A percentile compares a stretch with the other conserved stretches of the same genome.
Conservation (phyloP, 2,797 vertebrate genomes). For the Poecilia velifera region DNA sequence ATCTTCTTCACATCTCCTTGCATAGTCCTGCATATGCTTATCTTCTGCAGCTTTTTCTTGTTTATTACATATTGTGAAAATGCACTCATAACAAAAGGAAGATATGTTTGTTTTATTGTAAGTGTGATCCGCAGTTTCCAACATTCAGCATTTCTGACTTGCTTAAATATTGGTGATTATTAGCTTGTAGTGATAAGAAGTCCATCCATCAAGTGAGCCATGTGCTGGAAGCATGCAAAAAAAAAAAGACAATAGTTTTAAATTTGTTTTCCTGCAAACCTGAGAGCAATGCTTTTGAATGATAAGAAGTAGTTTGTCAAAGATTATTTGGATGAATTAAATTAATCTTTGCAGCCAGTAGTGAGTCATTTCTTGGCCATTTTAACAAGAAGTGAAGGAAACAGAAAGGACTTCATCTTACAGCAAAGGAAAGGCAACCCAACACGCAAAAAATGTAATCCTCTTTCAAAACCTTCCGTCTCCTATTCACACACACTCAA, state of each 20-base stretch:
- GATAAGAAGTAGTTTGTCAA: constrained; percentile 19
- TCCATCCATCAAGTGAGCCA: neutral
- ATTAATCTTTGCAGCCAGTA: neutral
- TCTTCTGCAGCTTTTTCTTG: neutral
- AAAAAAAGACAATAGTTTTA: neutral
- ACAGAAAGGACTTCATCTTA: neutral
- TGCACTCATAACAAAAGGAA: neutral
- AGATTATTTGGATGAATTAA: constrained; percentile 5
- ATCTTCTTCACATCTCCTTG: neutral
- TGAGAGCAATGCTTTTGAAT: neutral
- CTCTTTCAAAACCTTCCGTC: neutral
- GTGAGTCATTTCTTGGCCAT: neutral
- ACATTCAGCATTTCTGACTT: neutral
- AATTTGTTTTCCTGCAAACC: neutral
- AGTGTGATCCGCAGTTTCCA: neutral
- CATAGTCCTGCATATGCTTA: neutral
- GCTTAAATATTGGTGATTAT: neutral
- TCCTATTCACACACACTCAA: neutral
- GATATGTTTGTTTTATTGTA: neutral
- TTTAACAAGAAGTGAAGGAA: neutral
- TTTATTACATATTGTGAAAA: neutral
- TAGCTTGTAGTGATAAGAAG: neutral
- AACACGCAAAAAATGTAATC: neutral
- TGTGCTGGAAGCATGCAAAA: neutral
- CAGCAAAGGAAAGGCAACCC: neutral